phyloP scores from a whole-genome alignment of 2,888 invertebrate genomes.

The Chrysolina oricalcia region DNA sequence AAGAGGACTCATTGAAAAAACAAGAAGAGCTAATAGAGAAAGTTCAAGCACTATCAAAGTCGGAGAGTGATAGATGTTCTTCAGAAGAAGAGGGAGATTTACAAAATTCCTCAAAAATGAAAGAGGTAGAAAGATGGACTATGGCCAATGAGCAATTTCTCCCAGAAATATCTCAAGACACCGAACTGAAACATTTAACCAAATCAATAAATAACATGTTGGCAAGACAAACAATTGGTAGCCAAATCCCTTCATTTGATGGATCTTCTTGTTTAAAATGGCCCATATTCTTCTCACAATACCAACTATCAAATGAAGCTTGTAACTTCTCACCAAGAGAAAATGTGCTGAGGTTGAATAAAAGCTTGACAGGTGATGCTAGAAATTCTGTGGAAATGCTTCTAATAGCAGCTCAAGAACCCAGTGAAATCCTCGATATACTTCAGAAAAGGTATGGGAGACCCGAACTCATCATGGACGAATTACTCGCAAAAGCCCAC shows the following conservation, averaged over 20 bases:
- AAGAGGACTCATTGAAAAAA: not conserved
- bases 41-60: not conserved
- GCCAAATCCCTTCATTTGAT: no score
- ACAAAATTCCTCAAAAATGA: not conserved
- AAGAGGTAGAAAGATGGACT: conserved; percentile 4
- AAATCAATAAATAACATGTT: not conserved
- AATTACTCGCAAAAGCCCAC: not conserved
- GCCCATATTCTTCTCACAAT: not conserved
- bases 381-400: not conserved
- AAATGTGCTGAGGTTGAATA: no score
- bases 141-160: no score
- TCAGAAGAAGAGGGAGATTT: conserved; percentile 1
- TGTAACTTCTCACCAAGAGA: no score
- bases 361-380: not conserved
- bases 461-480: no score
- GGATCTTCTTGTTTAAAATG: conserved; percentile 18
- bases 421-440: not conserved
- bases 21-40: not conserved
- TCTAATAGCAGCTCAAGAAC: not conserved
- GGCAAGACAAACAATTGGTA: not conserved
- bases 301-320: not conserved
- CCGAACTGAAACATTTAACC: not conserved
- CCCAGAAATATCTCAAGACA: not conserved
- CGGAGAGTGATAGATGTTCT: not conserved
- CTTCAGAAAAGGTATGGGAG: conserved; percentile 1